Evolutionary conservation across 2,888 invertebrate species (phyloP), one percentile per base, ranked within the genome.

Genomic region (Trissoscelio sp.): DNA sequence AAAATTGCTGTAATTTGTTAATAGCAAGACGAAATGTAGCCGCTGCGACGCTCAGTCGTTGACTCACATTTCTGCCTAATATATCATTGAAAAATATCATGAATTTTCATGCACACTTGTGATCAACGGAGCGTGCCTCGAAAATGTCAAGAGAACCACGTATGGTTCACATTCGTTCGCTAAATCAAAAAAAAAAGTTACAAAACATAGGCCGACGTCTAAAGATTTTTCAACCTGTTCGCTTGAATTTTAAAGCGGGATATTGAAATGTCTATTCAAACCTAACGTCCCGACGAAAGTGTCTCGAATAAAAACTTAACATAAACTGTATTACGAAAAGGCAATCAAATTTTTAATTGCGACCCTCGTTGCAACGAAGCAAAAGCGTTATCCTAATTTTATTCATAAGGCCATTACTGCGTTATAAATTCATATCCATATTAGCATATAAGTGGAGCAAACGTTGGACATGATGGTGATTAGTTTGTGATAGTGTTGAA

Each of bases 1-100:
- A 44, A 79, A 79, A 79, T 79, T 72, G 48, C 66, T n/a, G 72
- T 24, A 72, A 79, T 79, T 79, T 79, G 79, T 79, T 72, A 72
- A 73, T 67, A 66, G 66, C 79, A 66, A 79, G 66, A 73, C 57
- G 78, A 66, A 66, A 66, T 58, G 66, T 34, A 51, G 31, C 69
- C 57, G 24, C 57, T 31, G 20, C 64, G 28, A 34, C 48, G 44
- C 57, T 55, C 31, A 48, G 34, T 31, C 64, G 57, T 64, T 37
- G 72, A 48, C 67, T 79, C 53, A 53, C 51, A 58, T 79, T 79
- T 72, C 66, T 44, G 31, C 31, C 16, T 48, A 46, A 78, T 79
- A 66, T 58, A 70, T 66, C 60, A 58, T 57, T 51, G 57, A 66
- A 72, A 79, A 72, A 79, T 57, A 44, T 67, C 42, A 34, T 22